Evolutionary conservation across 2,113 vertebrate species (phyloP), one percentile per base, ranked within the genome.

Genomic region (Xerus inauris): DNA sequence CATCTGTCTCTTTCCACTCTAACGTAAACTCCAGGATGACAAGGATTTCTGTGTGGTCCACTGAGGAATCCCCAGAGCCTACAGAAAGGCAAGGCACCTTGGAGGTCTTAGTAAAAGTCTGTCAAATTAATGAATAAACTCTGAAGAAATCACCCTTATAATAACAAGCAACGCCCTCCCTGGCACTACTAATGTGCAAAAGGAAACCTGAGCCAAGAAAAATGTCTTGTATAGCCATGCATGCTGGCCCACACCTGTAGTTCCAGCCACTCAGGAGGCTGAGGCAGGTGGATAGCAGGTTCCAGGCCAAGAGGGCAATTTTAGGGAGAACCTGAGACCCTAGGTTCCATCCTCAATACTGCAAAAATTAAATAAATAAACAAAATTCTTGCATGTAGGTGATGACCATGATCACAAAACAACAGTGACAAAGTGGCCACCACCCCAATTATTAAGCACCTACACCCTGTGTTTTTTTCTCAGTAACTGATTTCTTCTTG

Each of bases 121-220:
- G 38, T 10, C 45, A 51, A 69, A 38, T 57, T 65, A 85, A 76
- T 42, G 45, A 84, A 84, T 42, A 30, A 89, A 89, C 47, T 6
- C 5, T 9, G 35, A 57, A 51, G 45, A 88, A 67, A 71, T 22
- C 35, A 72, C 9, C 35, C 42, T 14, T 59, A 76, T 20, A n/a
- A 79, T 14, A n/a, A 82, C 35, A 69, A 80, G 49, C 32, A 72
- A 69, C 38, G 82, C 11, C 64, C 38, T 42, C 5, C 12, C 11
- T 35, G 40, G 45, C 26, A 26, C 10, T 73, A 51, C 54, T 76
- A 45, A 79, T 19, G 7, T 24, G 59, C 38, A 14, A 80, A 85
- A 13, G 65, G 65, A 91, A 87, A 62, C 35, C 71, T 35, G 72
- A 83, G 49, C 87, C 75, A 77, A 47, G 76, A 62, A 94, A 96